Conservation (phyloP, 2,888 invertebrate genomes). For the Eulithis testata region DNA sequence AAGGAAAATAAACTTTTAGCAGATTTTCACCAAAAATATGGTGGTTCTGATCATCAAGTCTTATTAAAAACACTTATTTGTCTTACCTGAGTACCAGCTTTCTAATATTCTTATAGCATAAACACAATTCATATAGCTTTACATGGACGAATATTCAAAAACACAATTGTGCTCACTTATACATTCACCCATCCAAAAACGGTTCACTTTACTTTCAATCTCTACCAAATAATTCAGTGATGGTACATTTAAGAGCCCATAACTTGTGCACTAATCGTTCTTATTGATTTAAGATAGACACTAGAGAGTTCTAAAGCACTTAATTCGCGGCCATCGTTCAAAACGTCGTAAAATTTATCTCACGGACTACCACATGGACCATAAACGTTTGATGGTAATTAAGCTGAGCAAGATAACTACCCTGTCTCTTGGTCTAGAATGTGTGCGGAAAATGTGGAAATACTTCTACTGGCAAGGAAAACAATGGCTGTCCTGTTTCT, state of each 20-base stretch:
- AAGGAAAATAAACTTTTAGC: background rate
- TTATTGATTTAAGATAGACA: slow-evolving; percentile 25
- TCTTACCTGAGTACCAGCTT: no score
- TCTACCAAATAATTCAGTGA: background rate
- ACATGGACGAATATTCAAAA: background rate
- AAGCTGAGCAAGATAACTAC: slow-evolving; percentile 34
- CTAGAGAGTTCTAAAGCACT: slow-evolving; percentile 21
- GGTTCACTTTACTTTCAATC: no score
- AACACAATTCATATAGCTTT: background rate
- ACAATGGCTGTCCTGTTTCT: slow-evolving; percentile 22
- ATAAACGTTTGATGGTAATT: slow-evolving; percentile 42
- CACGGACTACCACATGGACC: slow-evolving; percentile 42
- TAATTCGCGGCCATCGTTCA: slow-evolving; percentile 35
- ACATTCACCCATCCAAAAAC: background rate
- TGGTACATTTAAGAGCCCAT: background rate
- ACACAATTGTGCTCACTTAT: background rate
- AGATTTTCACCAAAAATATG: background rate
- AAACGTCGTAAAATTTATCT: slow-evolving; percentile 43
- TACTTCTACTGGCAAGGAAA: slow-evolving; percentile 9
- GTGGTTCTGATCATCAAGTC: no score
- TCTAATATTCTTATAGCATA: no score
- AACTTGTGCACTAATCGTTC: slow-evolving; percentile 15
- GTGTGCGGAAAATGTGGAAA: slow-evolving; percentile 15
- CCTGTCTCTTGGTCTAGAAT: slow-evolving; percentile 13
- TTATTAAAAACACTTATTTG: no score